Base-by-base conservation (phyloP, 2,113 vertebrate species). In the Caranx melampygus region DNA sequence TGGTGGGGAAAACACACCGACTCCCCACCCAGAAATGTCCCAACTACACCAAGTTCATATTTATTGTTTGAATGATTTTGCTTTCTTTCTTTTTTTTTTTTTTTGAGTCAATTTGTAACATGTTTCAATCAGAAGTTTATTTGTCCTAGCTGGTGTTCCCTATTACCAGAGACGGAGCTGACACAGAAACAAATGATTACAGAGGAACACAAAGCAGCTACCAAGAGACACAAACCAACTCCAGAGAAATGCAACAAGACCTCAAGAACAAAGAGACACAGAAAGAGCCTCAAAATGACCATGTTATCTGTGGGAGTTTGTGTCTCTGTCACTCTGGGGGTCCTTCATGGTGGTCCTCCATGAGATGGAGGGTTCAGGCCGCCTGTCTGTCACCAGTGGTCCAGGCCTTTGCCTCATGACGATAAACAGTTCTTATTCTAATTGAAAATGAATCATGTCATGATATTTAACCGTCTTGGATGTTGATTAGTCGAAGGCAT, bases 401-500 rank as follows among this genome's bases (percentile, higher is more conserved):
- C 31, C 45, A 52, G 16, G 3, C 12, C 55, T 49, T 44, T 44
- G 26, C 42, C 12, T 60, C 4, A 34, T 58, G 20, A 49, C n/a
- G 0, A 34, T 26, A 69, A 66, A 57, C 9, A n/a, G 10, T 37
- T 42, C 10, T 42, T 42, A 42, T 10, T 10, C 40, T 42, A 10
- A 42, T 42, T 42, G 40, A 42, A 42, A 42, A 42, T 42, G 18
- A 45, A 7, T 31, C 3, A 1, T 31, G 31, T 62, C 52, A 15
- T 21, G 16, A 59, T 42, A 44, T 18, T 33, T 45, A 33, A 33
- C 9, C 33, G 69, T 70, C 70, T 20, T 59, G 54, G 61, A 58
- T 75, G 60, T 76, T 61, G 66, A 72, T 81, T 63, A 72, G 47
- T 69, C 12, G 44, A 63, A 18, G 52, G 65, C 13, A 26, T 26